Evolutionary conservation across 1,140 invertebrate species (phyloP), one percentile per base, ranked within the genome.

Genomic region (Triops cancriformis): DNA sequence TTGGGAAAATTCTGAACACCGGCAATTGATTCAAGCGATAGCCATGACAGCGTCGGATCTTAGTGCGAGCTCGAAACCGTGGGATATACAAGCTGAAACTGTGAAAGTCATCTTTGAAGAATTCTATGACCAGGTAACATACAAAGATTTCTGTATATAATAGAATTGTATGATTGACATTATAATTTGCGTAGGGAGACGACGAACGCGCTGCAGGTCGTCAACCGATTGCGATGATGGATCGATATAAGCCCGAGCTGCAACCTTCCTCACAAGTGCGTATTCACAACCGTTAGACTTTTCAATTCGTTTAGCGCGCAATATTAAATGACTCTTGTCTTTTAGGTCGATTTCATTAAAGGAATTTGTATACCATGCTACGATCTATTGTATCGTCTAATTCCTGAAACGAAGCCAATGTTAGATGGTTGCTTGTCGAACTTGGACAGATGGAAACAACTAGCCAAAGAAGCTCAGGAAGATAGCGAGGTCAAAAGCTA

Each of bases 351-450:
- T 1, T 94, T 94, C 83, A 83, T 94, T 43, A 89, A 86, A 78
- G 90, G 90, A 14, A 94, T 95, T 80, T 94, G 93, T 83, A 84
- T 94, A 37, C 92, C 93, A 0, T 94, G 93, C 84, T 94, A 94
- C 82, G 88, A 88, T 51, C 83, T 93, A 27, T 84, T 94, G 26
- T 84, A 87, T 31, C 83, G 87, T 80, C 85, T 95, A 6, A 85
- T 94, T 75, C 92, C 92, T 0, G 88, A 89, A 80, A 91, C 92
- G 2, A 85, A 88, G 80, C 89, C 90, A 1, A 87, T 94, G 84
- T 86, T 92, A 73, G 85, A 89, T 27, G 91, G 92, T 83, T 90
- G 90, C 77, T 81, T 87, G 79, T 83, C 84, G 72, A 90, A 91
- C 83, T 83, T 90, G 76, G 82, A 86, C 26, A 81, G 83, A 78